Base-by-base conservation (phyloP, 2,113 vertebrate species). In the Athene noctua region DNA sequence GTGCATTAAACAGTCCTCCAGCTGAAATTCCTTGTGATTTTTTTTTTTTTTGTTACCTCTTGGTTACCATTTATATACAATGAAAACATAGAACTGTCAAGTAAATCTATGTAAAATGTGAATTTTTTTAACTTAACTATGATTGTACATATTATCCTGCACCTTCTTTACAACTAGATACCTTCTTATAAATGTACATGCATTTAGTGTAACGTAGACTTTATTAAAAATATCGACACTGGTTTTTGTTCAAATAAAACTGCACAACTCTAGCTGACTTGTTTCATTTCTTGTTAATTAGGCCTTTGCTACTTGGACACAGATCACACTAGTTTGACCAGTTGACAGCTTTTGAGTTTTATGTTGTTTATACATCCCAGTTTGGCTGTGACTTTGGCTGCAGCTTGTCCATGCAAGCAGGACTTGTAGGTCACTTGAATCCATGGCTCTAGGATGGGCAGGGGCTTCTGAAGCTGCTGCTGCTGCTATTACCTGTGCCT, bases 31-130 rank as follows among this genome's bases (percentile, higher is more conserved):
- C 32, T 59, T 54, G 62, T 88, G 55, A 36, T 30, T 58, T 47
- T 27, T 42, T 55, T 27, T 51, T 40, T 27, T 46, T 54, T 80
- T 73, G 52, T 75, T 90, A 72, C 90, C 47, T 94, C 42, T 88
- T 75, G 79, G 42, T 93, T 97, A 78, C 40, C 92, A 61, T 86
- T 96, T 96, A 63, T 92, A 91, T 79, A 80, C 75, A 70, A 84
- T 88, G 85, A 90, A 88, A 94, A 54, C 75, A 77, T 92, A 87
- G 78, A 82, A 90, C 81, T 94, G 72, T 96, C 96, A 55, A 94
- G 78, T 83, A 95, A 96, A 91, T 97, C 77, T 94, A 91, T 93
- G 77, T 97, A 97, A 97, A 98, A 97, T 97, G 86, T 94, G 90
- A 93, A 95, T 94, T 98, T 97, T 83, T 96, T 96, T 94, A 97